Percentiles rank a stretch among this genome's conserved stretches.
phyloP scores from a whole-genome alignment of 1,140 invertebrate species.

The Psix sp. region DNA sequence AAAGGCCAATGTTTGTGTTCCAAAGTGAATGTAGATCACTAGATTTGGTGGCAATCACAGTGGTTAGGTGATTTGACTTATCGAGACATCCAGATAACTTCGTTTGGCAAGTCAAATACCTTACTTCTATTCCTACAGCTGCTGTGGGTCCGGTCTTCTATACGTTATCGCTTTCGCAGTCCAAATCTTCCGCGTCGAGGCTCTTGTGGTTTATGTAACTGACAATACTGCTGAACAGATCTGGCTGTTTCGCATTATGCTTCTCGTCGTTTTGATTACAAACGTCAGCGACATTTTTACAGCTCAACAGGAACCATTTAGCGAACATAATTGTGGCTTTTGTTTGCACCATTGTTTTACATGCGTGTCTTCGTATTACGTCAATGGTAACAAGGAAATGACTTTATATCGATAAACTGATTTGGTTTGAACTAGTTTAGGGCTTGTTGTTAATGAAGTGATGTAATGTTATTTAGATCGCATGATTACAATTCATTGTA shows the following conservation, averaged over 20 bases:
- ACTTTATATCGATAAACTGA: too few species aligned
- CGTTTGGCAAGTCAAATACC: conserved; percentile 52
- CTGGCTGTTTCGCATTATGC: conserved; percentile 52
- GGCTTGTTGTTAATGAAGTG: too few species aligned
- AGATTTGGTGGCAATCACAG: conserved; percentile 28
- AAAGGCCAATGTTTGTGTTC: conserved; percentile 27
- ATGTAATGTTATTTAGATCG: too few species aligned
- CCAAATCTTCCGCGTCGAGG: conserved; percentile 41
- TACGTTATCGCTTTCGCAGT: conserved; percentile 37
- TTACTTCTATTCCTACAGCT: conserved; percentile 26
- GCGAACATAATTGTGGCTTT: not conserved
- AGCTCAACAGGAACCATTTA: too few species aligned
- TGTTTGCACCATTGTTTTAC: not conserved
- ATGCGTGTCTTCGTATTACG: conserved; percentile 13
- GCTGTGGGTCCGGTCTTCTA: conserved; percentile 32
- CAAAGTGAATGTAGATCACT: conserved; percentile 19
- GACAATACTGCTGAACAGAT: too few species aligned
- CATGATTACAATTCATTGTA: too few species aligned
- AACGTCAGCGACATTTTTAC: conserved; percentile 30
- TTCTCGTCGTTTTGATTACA: conserved; percentile 41
- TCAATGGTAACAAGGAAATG: too few species aligned
- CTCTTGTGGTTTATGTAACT: conserved; percentile 23
- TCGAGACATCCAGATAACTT: conserved; percentile 40
- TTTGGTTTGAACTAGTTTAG: too few species aligned
- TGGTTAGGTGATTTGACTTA: conserved; percentile 44